Percentiles rank a stretch among this genome's conserved stretches.
These are phyloP conservation scores for Choristoneura fumiferana DNA, from an alignment of 1,140 invertebrate species.

Conservation along the genomic window DNA sequence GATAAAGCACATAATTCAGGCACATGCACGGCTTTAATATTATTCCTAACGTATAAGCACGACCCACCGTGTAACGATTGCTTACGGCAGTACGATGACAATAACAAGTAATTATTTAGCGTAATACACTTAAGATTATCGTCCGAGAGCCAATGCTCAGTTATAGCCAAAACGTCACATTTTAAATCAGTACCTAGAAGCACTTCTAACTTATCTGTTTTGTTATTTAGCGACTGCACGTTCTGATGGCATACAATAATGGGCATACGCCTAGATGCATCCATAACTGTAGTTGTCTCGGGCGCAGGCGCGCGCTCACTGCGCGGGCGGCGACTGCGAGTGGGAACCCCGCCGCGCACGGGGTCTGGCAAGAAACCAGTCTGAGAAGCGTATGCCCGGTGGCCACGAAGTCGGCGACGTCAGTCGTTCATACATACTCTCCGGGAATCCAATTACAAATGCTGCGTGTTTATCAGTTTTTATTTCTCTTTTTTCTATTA, in stretches of 20 bases:
- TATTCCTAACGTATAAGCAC: slow-evolving; percentile 7
- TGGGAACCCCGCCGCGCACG: too few relatives aligned
- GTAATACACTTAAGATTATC: background rate
- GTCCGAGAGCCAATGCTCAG: background rate
- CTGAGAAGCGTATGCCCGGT: background rate
- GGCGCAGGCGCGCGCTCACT: too few relatives aligned
- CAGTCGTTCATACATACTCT: background rate
- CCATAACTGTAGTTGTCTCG: too few relatives aligned
- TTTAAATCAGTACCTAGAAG: background rate
- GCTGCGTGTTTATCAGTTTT: too few relatives aligned
- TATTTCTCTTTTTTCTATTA: too few relatives aligned
- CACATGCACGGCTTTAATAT: background rate
- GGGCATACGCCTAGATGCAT: too few relatives aligned
- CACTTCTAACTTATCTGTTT: too few relatives aligned
- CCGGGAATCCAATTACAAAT: too few relatives aligned
- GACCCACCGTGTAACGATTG: background rate
- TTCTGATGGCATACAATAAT: too few relatives aligned
- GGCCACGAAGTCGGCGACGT: background rate
- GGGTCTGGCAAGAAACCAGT: background rate
- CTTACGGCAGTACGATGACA: background rate
- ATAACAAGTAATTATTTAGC: background rate
- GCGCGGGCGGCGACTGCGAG: too few relatives aligned
- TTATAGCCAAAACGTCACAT: background rate
- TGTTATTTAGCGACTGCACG: too few relatives aligned
- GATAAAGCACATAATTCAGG: background rate